Evolutionary conservation across 2,113 vertebrate species (phyloP), one percentile per base, ranked within the genome.

Genomic region (Pterocles burchelli): DNA sequence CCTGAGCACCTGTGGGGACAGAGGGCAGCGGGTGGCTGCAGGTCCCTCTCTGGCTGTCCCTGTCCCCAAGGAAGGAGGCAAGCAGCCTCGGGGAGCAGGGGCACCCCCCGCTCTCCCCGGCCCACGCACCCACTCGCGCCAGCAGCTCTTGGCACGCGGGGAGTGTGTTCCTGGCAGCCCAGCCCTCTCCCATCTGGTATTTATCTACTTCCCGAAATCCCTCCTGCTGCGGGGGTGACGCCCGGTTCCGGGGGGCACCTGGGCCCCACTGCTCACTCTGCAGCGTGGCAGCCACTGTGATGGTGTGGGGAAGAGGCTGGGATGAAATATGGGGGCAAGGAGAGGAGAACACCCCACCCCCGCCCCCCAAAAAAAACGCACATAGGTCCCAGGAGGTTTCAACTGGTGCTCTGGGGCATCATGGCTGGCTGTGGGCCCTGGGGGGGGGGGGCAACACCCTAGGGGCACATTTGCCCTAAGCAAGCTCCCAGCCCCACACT

Each of bases 121-220:
- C 91, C 88, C 77, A 89, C 68, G 28, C 81, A 0, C 87, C 94
- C 76, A 88, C 92, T 94, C 33, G 24, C 1, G 85, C 95, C 93
- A 96, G 89, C 82, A 94, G 79, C 92, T 97, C 86, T 95, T 96
- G 89, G 94, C 94, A 96, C 9, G 2, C 8, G 0, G 77, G 73
- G 45, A 94, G 52, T 68, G 66, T 89, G 90, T 95, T 97, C 95
- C 96, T 96, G 97, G 92, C 96, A 96, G 92, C 90, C 95, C 36
- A 0, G 74, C 79, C 85, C 66, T 92, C 91, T 89, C 80, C 93
- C 96, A 96, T 93, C 93, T 97, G 93, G 88, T 95, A 91, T 96
- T 96, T 96, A 91, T 91, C 88, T 89, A 65, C 86, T 96, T 95
- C 88, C 94, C 38, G 88, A 96, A 94, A 97, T 94, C 89, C 89